phyloP scores from a whole-genome alignment of 1,140 invertebrate species.

The Diorhabda elongata region DNA sequence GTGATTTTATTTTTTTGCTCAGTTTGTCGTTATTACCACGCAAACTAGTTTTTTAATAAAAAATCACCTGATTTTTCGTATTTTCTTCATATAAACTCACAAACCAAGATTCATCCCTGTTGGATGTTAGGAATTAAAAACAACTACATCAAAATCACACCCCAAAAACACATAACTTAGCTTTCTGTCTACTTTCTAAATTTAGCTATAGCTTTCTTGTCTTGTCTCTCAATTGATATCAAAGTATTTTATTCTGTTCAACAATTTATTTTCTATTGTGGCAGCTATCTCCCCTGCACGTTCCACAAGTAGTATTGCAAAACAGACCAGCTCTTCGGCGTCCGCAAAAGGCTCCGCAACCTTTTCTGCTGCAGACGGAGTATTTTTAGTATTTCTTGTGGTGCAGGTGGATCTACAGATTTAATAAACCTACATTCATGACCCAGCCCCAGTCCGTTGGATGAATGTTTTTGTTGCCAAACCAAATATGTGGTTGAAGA shows the following conservation, averaged over 20 bases:
- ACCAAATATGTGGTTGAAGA: not conserved
- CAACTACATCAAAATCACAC: too few relatives aligned
- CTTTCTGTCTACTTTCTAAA: too few relatives aligned
- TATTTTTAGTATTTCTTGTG: not conserved
- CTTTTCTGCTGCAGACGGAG: not conserved
- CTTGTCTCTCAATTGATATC: too few relatives aligned
- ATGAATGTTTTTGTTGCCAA: conserved; percentile 8
- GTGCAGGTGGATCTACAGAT: not conserved
- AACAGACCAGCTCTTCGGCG: not conserved
- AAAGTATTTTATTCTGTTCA: too few relatives aligned
- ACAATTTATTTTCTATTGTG: not conserved
- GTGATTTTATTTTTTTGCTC: not conserved
- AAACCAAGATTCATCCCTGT: not conserved
- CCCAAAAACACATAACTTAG: too few relatives aligned
- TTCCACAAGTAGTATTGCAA: not conserved
- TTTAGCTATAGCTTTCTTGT: too few relatives aligned
- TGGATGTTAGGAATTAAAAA: too few relatives aligned
- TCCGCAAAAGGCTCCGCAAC: too few relatives aligned
- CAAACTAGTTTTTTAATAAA: conserved; percentile 1
- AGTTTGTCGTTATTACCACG: not conserved
- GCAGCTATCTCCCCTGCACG: not conserved
- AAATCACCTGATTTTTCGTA: not conserved
- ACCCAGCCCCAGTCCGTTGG: not conserved
- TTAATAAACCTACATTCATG: not conserved
- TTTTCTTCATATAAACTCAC: not conserved